Evolutionary conservation across 2,888 invertebrate species (phyloP).

Genomic region (Brachypalpus laphriformis): DNA sequence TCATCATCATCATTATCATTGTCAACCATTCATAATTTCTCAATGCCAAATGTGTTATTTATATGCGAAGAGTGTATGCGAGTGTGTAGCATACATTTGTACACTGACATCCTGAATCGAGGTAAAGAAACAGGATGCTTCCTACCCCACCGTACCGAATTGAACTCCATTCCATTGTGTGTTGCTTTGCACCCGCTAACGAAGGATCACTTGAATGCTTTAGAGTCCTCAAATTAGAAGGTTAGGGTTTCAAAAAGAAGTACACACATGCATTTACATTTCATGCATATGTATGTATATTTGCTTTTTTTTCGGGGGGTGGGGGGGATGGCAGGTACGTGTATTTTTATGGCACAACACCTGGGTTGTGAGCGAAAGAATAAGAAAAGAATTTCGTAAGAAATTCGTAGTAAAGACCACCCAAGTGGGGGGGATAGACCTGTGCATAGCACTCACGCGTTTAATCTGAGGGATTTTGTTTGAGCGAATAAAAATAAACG

Average conservation of each 20-base stretch:
- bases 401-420: not conserved
- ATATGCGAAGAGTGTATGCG: not conserved
- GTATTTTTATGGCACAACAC: no score
- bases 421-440: not conserved
- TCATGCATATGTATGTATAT: slow-evolving; percentile 24
- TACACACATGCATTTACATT: slow-evolving; percentile 25
- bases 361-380: not conserved
- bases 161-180: slow-evolving; percentile 35
- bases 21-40: slow-evolving; percentile 53
- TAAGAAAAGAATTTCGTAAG: not conserved
- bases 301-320: no score
- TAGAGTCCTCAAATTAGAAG: slow-evolving; percentile 57
- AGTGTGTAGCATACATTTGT: not conserved
- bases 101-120: slow-evolving; percentile 16
- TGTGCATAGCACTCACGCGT: not conserved
- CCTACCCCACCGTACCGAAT: not conserved
- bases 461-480: slow-evolving; percentile 25
- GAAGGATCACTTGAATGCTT: slow-evolving; percentile 59
- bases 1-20: slow-evolving; percentile 22
- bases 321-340: not conserved
- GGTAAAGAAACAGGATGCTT: not conserved
- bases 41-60: slow-evolving; percentile 48
- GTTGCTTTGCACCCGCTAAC: slow-evolving; percentile 42
- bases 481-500: slow-evolving; percentile 47
- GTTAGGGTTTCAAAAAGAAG: slow-evolving; percentile 43